Evolutionary conservation across 2,888 invertebrate genomes (phyloP).

Genomic region (Euspilapteryx auroguttella): DNA sequence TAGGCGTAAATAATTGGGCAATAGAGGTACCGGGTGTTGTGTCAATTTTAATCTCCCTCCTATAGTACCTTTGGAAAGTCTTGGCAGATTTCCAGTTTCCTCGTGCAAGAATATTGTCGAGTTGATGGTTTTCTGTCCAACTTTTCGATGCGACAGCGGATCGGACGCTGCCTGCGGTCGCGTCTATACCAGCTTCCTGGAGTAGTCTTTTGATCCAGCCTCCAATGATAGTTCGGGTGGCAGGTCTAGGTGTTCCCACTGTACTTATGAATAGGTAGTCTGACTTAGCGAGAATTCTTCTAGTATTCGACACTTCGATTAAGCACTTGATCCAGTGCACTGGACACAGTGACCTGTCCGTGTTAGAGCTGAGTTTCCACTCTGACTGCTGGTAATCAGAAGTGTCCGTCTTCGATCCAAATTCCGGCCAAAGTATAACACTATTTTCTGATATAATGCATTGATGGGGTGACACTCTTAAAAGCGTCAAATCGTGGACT

Average conservation of each 20-base stretch:
- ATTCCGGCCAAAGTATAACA: no score
- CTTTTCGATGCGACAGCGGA: slow-evolving; percentile 9
- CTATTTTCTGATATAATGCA: no score
- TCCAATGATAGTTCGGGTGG: slow-evolving; percentile 8
- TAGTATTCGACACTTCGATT: background rate
- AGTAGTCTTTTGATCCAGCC: slow-evolving; percentile 8
- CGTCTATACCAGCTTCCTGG: slow-evolving; percentile 5
- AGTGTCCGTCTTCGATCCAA: no score
- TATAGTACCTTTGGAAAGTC: slow-evolving; percentile 1
- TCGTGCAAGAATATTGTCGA: slow-evolving; percentile 9
- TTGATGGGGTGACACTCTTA: no score
- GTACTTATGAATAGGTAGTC: background rate
- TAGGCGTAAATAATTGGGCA: background rate
- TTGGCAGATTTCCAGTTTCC: slow-evolving; percentile 10
- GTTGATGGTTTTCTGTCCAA: slow-evolving; percentile 6
- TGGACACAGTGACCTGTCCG: no score
- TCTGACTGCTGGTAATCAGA: no score
- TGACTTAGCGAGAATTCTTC: background rate
- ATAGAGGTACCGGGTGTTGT: background rate
- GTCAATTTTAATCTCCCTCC: background rate
- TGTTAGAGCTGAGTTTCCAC: no score
- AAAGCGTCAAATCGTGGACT: no score
- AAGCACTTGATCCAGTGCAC: background rate
- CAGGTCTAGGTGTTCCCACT: background rate
- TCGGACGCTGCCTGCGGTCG: slow-evolving; percentile 6